phyloP scores from a whole-genome alignment of 2,888 invertebrate genomes.

The Rhagonycha lutea region DNA sequence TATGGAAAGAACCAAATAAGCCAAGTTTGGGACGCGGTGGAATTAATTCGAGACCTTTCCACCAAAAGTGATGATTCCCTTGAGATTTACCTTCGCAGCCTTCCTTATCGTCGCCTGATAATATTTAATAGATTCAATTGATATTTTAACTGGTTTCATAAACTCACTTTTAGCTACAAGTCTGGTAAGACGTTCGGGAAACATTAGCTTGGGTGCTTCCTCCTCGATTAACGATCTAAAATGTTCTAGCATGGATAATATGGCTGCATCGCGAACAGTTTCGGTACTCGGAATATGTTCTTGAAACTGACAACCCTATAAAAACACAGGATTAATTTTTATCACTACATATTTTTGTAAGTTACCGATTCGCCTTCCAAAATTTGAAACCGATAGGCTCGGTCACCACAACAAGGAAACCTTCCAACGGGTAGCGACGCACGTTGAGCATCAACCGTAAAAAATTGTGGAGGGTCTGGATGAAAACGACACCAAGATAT shows the following conservation, averaged over 20 bases:
- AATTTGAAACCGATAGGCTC: slow-evolving; percentile 80
- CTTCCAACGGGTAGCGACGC: slow-evolving; percentile 73
- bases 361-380: slow-evolving; percentile 59
- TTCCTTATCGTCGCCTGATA: slow-evolving; percentile 26
- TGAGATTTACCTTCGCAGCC: slow-evolving; percentile 60
- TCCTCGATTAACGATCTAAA: slow-evolving; percentile 65
- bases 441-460: slow-evolving; percentile 67
- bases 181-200: slow-evolving; percentile 69
- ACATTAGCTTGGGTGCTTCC: slow-evolving; percentile 69
- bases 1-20: slow-evolving; percentile 57
- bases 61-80: slow-evolving; percentile 61
- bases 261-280: slow-evolving; percentile 68
- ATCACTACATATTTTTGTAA: background rate
- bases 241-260: slow-evolving; percentile 63
- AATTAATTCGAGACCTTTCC: slow-evolving; percentile 70
- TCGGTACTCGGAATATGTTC: slow-evolving; percentile 72
- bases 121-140: background rate
- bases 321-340: background rate
- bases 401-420: slow-evolving; percentile 83
- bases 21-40: slow-evolving; percentile 68
- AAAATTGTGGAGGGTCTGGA: slow-evolving; percentile 77
- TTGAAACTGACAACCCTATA: slow-evolving; percentile 69
- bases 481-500: slow-evolving; percentile 84
- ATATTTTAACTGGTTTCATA: background rate
- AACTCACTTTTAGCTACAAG: slow-evolving; percentile 64